Base-by-base conservation (phyloP, 2,888 invertebrate species). In the Pheosia gnoma region DNA sequence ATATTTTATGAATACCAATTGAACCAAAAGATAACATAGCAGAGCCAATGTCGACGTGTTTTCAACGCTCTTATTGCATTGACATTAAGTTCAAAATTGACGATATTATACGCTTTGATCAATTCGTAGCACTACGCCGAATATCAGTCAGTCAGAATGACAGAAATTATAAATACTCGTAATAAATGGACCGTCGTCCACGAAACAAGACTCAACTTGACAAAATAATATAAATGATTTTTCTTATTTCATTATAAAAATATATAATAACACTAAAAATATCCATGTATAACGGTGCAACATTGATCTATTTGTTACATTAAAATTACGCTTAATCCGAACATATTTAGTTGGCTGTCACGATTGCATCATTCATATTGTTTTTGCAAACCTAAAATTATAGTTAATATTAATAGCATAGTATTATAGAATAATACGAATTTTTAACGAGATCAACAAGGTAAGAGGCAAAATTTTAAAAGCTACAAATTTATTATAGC, bases 201-300 rank as follows among this genome's bases (percentile, higher is more conserved):
- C 75, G 76, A 79, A 82, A 77, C 71, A 68, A 72, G 64, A 61
- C 67, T 78, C 70, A 81, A 80, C 80, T 81, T 80, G 83, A 67
- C 79, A 81, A 79, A 81, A 81, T 82, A 83, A 84, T 79, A 82
- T 81, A 80, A 85, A 82, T 74, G 62, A 72, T 82, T 84, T 25
- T 84, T 81, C 77, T 80, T 80, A 82, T 86, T 87, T 86, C 75
- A 78, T 84, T 89, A 89, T 87, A 90, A 90, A 90, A 91, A 91
- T 90, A 91, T 88, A 85, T 88, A 88, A 86, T 89, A 90, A 90
- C 86, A 83, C 88, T 89, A 88, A 89, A 83, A 89, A 86, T 88
- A 87, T 88, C 76, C 82, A 84, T 82, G 82, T 85, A 82, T 82
- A 89, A 89, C 86, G 78, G 83, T 87, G 88, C 88, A 89, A 88